These are phyloP conservation scores for Hirtodrosophila alboralis DNA, from an alignment of 2,888 invertebrate genomes.

Conservation along the genomic window DNA sequence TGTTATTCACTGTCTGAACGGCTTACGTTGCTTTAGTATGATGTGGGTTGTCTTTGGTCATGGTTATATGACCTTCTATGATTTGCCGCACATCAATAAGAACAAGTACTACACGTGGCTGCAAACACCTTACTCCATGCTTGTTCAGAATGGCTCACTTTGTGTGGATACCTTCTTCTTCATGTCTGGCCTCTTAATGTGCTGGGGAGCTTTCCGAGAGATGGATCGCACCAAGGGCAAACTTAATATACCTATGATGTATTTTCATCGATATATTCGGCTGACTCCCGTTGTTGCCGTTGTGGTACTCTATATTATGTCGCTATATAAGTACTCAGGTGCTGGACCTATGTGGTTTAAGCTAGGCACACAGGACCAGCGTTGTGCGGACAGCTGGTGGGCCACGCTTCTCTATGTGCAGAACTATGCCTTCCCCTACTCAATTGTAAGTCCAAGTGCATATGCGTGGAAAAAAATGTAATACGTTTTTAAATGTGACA, in stretches of 20 bases:
- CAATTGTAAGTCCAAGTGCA: slow-evolving; percentile 72
- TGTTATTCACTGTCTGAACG: slow-evolving; percentile 84
- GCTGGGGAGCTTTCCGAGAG: slow-evolving; percentile 83
- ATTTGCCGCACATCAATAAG: slow-evolving; percentile 80
- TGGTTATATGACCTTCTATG: slow-evolving; percentile 82
- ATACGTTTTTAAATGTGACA: neutral
- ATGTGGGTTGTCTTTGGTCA: slow-evolving; percentile 85
- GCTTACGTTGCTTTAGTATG: slow-evolving; percentile 84
- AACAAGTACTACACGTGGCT: slow-evolving; percentile 79
- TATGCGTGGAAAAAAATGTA: too few relatives aligned
- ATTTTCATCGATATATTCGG: slow-evolving; percentile 84
- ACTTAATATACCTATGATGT: slow-evolving; percentile 82
- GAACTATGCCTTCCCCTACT: slow-evolving; percentile 83
- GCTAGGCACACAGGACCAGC: slow-evolving; percentile 77
- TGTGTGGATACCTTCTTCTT: slow-evolving; percentile 88
- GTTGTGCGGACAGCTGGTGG: slow-evolving; percentile 85
- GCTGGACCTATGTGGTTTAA: slow-evolving; percentile 86
- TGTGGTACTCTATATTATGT: slow-evolving; percentile 85
- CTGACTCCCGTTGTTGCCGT: slow-evolving; percentile 86
- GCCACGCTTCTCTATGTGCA: slow-evolving; percentile 85
- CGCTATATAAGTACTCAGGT: slow-evolving; percentile 85
- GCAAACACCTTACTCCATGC: slow-evolving; percentile 81
- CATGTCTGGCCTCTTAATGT: slow-evolving; percentile 86
- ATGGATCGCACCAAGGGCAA: slow-evolving; percentile 82
- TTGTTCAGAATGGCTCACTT: slow-evolving; percentile 84